Evolutionary conservation across 2,888 invertebrate genomes (phyloP).

Genomic region (Acronicta aceris): DNA sequence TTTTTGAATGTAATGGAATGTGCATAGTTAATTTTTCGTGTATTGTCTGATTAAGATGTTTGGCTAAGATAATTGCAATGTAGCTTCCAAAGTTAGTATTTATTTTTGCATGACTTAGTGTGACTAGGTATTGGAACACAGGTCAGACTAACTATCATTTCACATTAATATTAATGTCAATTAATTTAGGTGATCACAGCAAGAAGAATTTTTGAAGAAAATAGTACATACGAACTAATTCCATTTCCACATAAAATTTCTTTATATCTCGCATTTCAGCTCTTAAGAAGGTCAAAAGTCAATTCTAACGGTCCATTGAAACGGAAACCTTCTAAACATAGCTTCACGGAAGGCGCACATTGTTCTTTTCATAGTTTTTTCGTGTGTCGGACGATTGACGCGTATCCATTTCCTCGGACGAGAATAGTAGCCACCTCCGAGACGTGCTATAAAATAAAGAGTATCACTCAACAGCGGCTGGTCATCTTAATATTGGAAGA

Average conservation of each 20-base stretch:
- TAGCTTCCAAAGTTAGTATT: too few relatives aligned
- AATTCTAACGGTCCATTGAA: conserved; percentile 61
- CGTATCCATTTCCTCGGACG: conserved; percentile 86
- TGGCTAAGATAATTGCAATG: too few relatives aligned
- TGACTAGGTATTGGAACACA: too few relatives aligned
- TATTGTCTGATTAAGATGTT: background rate
- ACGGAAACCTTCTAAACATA: conserved; percentile 80
- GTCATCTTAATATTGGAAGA: conserved; percentile 81
- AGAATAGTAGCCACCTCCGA: conserved; percentile 78
- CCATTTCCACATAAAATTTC: conserved; percentile 2
- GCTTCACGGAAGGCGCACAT: conserved; percentile 75
- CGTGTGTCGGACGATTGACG: conserved; percentile 78
- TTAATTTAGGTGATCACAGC: too few relatives aligned
- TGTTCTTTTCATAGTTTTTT: conserved; percentile 79
- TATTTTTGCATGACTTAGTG: too few relatives aligned
- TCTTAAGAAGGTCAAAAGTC: conserved; percentile 57
- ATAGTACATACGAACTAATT: conserved; percentile 7
- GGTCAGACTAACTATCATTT: too few relatives aligned
- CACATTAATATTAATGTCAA: too few relatives aligned
- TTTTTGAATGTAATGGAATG: conserved; percentile 18
- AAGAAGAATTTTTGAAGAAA: background rate
- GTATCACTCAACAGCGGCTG: conserved; percentile 79
- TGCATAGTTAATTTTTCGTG: background rate
- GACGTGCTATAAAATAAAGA: conserved; percentile 85
- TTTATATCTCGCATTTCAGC: conserved; percentile 22